Conservation (phyloP, 2,888 invertebrate genomes). For the Leptinotarsa rubiginosa region DNA sequence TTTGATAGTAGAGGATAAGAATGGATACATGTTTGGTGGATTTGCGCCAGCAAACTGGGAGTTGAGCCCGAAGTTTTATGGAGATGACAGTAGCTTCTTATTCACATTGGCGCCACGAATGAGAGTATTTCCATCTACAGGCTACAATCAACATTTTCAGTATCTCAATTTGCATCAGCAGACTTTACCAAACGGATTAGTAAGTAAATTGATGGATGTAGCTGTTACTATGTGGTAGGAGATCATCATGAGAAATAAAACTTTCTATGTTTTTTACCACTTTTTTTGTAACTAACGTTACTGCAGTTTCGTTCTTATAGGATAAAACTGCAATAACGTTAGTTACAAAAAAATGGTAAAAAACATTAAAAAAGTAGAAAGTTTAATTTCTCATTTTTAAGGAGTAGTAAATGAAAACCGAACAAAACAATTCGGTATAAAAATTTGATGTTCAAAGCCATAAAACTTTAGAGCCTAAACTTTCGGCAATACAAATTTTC, state of each 20-base stretch:
- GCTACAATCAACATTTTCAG: constrained; percentile 90
- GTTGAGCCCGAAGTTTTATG: constrained; percentile 81
- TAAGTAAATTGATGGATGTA: constrained; percentile 62
- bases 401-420: constrained; percentile 75
- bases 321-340: too few species aligned
- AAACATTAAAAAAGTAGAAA: too few species aligned
- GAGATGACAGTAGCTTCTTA: constrained; percentile 82
- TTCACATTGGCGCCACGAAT: constrained; percentile 87
- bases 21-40: constrained; percentile 89
- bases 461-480: too few species aligned
- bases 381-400: too few species aligned
- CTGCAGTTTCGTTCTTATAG: too few species aligned
- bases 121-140: constrained; percentile 81
- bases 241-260: too few species aligned
- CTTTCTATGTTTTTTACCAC: too few species aligned
- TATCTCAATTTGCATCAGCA: constrained; percentile 93
- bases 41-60: constrained; percentile 86
- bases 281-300: too few species aligned
- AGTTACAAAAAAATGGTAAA: too few species aligned
- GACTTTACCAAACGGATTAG: constrained; percentile 93
- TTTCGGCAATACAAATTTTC: too few species aligned
- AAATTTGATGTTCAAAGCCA: too few species aligned
- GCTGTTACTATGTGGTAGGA: background rate
- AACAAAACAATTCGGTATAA: too few species aligned
- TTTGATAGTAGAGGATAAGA: constrained; percentile 84